These are phyloP conservation scores for Ochropacha duplaris DNA, from an alignment of 2,888 invertebrate species.

Conservation along the genomic window DNA sequence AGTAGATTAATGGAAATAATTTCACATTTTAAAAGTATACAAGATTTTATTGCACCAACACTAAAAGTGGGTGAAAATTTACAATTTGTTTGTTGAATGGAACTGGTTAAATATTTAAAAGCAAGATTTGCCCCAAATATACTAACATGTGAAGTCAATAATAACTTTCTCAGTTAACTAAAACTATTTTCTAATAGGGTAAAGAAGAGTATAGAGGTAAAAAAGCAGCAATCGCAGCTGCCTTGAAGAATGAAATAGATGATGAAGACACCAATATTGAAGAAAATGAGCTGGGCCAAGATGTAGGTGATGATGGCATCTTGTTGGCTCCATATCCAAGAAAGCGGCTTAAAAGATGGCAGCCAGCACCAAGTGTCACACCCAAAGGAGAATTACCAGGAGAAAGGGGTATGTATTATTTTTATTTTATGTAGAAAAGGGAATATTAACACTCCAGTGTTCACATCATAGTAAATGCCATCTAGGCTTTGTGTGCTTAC, in stretches of 20 bases:
- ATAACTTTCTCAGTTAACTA: background rate
- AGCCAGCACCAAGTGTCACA: constrained; percentile 86
- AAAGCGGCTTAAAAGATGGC: constrained; percentile 86
- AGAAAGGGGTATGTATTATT: constrained; percentile 88
- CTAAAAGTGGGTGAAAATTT: no score
- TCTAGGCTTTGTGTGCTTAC: no score
- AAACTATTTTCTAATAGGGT: constrained; percentile 15
- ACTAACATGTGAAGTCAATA: no score
- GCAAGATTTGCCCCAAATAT: no score
- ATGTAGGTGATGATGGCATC: constrained; percentile 62
- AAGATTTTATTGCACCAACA: no score
- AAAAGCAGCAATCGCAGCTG: constrained; percentile 75
- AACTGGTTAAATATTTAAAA: no score
- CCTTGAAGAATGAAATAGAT: constrained; percentile 51
- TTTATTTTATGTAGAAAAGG: background rate
- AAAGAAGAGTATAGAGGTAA: constrained; percentile 65
- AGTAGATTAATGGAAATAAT: no score
- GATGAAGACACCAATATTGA: constrained; percentile 67
- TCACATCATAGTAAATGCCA: no score
- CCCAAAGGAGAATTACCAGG: constrained; percentile 90
- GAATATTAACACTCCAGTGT: no score
- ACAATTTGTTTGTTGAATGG: no score
- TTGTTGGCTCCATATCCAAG: constrained; percentile 58
- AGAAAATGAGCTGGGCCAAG: constrained; percentile 62
- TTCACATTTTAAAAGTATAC: no score